Evolutionary conservation across 2,113 vertebrate genomes (phyloP), one percentile per base, ranked within the genome.

Genomic region (Tragelaphus strepsiceros): DNA sequence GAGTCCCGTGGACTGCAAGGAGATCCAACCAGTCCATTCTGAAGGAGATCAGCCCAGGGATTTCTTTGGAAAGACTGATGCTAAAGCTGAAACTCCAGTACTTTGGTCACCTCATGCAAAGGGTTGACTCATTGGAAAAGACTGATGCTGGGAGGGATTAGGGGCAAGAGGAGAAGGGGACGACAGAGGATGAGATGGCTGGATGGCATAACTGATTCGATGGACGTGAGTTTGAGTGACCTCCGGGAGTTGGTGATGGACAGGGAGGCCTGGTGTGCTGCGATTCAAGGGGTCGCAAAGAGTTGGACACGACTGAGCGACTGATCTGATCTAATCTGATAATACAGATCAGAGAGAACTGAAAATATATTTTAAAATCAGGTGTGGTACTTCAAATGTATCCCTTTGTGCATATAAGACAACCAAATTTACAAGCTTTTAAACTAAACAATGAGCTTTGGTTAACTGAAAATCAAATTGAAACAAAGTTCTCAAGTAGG

Each of bases 341-440:
- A 53, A 49, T 95, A 17, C 6, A 84, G 71, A 90, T 64, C 53
- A 94, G 10, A 95, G 32, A 91, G 8, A 91, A 91, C 21, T 51
- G 17, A 67, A 80, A 82, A 28, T 54, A 3, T 35, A 62, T 93
- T 98, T 91, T 35, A 93, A 97, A 97, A 91, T 96, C 95, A 95
- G 56, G 24, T 59, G 46, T 74, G 16, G 32, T 51, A 12, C 24
- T 95, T 97, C 92, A 91, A 96, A 61, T 90, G 21, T 56, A 30
- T 94, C n/a, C 32, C 10, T 97, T 97, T 95, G 80, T 92, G 21
- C 15, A 67, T 64, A 95, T 61, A 90, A 94, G 86, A 94, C 96
- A 95, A 96, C n/a, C 49, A 97, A 94, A 96, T 96, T 96, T 97
- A 43, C n/a, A 90, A 78, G 85, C 64, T 97, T 97, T 98, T 95